phyloP scores from a whole-genome alignment of 2,888 invertebrate species.

The Agrochola circellaris region DNA sequence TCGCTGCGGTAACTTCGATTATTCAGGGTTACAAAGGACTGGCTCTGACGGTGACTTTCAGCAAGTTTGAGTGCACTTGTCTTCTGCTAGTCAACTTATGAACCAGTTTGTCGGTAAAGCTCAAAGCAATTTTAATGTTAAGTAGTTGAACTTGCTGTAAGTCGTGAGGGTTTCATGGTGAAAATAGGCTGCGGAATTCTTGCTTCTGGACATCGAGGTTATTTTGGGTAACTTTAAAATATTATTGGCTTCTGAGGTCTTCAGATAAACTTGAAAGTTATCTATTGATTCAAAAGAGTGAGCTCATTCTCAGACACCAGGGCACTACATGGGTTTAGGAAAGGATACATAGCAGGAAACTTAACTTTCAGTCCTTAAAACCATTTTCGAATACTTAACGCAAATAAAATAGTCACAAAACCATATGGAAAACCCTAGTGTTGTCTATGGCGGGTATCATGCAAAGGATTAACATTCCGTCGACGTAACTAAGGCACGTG shows the following conservation, averaged over 20 bases:
- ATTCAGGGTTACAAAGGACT: not conserved
- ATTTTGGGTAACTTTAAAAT: conserved; percentile 13
- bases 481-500: conserved; percentile 75
- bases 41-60: not conserved
- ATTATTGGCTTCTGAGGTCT: too few species aligned
- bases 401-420: conserved; percentile 7
- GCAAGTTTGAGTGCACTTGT: conserved; percentile 6
- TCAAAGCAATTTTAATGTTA: conserved; percentile 17
- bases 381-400: conserved; percentile 8
- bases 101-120: conserved; percentile 4
- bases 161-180: not conserved
- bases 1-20: not conserved
- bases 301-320: not conserved
- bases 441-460: conserved; percentile 38
- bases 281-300: not conserved
- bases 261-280: not conserved
- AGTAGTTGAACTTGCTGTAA: not conserved
- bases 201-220: not conserved
- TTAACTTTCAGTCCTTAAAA: not conserved
- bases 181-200: conserved; percentile 5
- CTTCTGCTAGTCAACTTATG: conserved; percentile 3
- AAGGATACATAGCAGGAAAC: not conserved
- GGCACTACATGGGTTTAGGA: too few species aligned
- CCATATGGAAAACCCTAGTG: conserved; percentile 21
- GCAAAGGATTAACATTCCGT: conserved; percentile 72